Evolutionary conservation across 2,797 vertebrate genomes (phyloP), one percentile per base, ranked within the genome.

Genomic region (Rhinella marina): DNA sequence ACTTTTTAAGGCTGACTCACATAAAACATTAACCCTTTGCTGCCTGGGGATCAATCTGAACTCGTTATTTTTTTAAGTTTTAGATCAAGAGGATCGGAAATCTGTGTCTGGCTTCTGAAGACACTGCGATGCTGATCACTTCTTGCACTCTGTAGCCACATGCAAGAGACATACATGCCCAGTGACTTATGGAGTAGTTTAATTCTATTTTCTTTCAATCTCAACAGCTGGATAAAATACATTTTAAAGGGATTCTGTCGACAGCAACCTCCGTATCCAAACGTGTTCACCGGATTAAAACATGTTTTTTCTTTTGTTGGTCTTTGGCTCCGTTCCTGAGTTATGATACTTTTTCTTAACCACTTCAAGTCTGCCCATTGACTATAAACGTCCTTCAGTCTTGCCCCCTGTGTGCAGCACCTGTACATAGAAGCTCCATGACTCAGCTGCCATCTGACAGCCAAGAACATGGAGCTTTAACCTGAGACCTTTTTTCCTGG

Each of bases 1-100:
- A 19, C 85, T 72, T 68, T 68, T 12, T 21, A 79, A 11, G 61
- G 61, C 48, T 86, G 76, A 57, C 77, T 87, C 68, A 61, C n/a
- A n/a, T 41, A 32, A 87, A 57, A n/a, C 32, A 81, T 73, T 48
- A 56, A 87, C 64, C 41, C 50, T 73, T 86, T 17, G 64, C 54
- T 76, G 21, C 72, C 56, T 54, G 50, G 81, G 19, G 27, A 50
- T 10, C 25, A 57, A 77, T 21, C 7, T 17, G 25, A 7, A 70
- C 16, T 12, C 9, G 19, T 70, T 81, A 13, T 11, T 52, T 62
- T 68, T 64, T 61, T 13, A 62, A 81, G 29, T 25, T 25, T 32
- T 3, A 25, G 23, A 52, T 27, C 21, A 23, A 21, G 19, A 52
- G 17, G 41, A 27, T 14, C 27, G 32, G 4, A 32, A 70, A 70